A percentile compares a stretch with the other conserved stretches of the same genome.
These are phyloP conservation scores for Lepidurus arcticus DNA, from an alignment of 1,140 invertebrate species.

Conservation along the genomic window DNA sequence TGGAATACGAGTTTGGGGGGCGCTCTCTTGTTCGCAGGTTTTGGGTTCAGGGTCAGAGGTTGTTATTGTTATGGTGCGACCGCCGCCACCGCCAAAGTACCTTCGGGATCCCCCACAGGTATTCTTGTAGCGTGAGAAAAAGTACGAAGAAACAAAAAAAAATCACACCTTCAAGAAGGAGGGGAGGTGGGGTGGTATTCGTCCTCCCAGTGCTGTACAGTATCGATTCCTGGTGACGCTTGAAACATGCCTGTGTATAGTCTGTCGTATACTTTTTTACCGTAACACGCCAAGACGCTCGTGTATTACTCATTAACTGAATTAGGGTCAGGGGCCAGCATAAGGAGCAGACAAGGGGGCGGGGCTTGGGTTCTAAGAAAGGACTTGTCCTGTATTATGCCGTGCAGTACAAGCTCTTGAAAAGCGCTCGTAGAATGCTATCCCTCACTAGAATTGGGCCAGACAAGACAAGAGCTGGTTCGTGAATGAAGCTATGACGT, in stretches of 20 bases:
- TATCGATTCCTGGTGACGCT: neutral
- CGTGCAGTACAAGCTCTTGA: too few relatives aligned
- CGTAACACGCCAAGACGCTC: neutral
- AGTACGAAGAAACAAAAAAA: neutral
- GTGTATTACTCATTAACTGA: conserved; percentile 16
- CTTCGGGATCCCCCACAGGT: neutral
- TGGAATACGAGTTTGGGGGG: neutral
- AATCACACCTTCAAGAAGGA: neutral
- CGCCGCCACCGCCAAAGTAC: conserved; percentile 7
- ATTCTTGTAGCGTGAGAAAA: conserved; percentile 13
- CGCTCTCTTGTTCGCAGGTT: neutral
- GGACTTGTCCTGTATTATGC: neutral
- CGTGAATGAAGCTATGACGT: too few relatives aligned
- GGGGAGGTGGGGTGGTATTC: neutral
- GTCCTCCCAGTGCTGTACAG: neutral
- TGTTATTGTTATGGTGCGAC: neutral
- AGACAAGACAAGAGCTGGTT: too few relatives aligned
- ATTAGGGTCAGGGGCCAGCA: neutral
- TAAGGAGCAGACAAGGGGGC: neutral
- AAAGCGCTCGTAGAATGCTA: too few relatives aligned
- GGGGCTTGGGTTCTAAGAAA: neutral
- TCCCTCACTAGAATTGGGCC: too few relatives aligned
- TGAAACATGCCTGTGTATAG: neutral
- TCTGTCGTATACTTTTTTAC: neutral
- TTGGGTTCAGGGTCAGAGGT: neutral